Conservation (phyloP, 1,140 invertebrate genomes). For the Zaprionus africanus region DNA sequence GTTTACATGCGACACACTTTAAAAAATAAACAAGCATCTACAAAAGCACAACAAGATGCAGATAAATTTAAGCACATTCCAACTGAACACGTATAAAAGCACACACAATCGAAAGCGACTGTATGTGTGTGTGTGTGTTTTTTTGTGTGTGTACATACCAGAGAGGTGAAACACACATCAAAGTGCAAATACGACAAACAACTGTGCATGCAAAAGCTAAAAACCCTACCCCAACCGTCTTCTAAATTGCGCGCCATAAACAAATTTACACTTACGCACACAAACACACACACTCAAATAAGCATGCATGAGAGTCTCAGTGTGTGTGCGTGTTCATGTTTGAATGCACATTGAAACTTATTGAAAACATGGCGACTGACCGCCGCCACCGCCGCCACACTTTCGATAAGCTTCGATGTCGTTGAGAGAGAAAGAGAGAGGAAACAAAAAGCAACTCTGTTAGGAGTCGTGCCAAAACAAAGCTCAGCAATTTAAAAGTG, state of each 20-base stretch:
- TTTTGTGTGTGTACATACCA: slow-evolving; percentile 9
- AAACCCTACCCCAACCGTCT: slow-evolving; percentile 60
- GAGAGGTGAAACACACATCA: slow-evolving; percentile 10
- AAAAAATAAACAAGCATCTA: slow-evolving; percentile 14
- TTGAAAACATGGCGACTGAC: slow-evolving; percentile 37
- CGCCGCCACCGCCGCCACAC: slow-evolving; percentile 28
- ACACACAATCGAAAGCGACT: neutral
- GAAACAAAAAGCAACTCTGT: slow-evolving; percentile 10
- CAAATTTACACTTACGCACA: slow-evolving; percentile 48
- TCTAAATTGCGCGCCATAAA: slow-evolving; percentile 73
- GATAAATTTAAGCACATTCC: slow-evolving; percentile 25
- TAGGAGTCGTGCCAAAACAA: slow-evolving; percentile 19
- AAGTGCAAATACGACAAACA: slow-evolving; percentile 17
- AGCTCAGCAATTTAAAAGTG: slow-evolving; percentile 15
- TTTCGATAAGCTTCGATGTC: slow-evolving; percentile 40
- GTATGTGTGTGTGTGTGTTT: neutral
- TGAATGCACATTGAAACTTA: slow-evolving; percentile 61
- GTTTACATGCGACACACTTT: slow-evolving; percentile 25
- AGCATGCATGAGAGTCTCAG: neutral
- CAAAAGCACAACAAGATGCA: slow-evolving; percentile 17
- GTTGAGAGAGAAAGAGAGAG: slow-evolving; percentile 9
- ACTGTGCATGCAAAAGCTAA: slow-evolving; percentile 29
- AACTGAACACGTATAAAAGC: neutral
- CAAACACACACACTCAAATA: neutral
- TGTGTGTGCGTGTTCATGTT: slow-evolving; percentile 39